Evolutionary conservation across 2,888 invertebrate genomes (phyloP).

Genomic region (Hemistola chrysoprasaria): DNA sequence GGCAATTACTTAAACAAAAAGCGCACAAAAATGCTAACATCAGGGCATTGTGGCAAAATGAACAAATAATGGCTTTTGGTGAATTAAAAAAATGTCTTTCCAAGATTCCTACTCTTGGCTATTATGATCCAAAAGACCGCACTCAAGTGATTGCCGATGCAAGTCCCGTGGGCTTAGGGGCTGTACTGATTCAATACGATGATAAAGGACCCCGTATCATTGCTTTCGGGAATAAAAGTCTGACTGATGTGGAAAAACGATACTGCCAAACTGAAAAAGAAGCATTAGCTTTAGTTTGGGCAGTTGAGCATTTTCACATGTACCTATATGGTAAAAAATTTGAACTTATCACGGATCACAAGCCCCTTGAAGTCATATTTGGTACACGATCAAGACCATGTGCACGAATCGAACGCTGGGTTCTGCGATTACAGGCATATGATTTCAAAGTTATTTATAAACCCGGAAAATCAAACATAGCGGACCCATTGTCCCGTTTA

Average conservation of each 20-base stretch:
- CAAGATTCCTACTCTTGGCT: conserved; percentile 26
- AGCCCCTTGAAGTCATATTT: conserved; percentile 22
- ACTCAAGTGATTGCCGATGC: too few relatives aligned
- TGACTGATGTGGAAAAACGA: conserved; percentile 18
- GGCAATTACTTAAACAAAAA: conserved; percentile 19
- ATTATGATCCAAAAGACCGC: conserved; percentile 28
- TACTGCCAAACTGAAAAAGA: conserved; percentile 36
- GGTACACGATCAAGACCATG: conserved; percentile 28
- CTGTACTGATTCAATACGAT: too few relatives aligned
- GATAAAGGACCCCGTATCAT: too few relatives aligned
- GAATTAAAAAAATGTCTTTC: conserved; percentile 18
- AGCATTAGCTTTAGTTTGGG: too few relatives aligned
- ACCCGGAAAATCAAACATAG: conserved; percentile 29
- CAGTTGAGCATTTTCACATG: conserved; percentile 28
- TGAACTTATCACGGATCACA: conserved; percentile 20
- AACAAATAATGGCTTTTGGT: conserved; percentile 24
- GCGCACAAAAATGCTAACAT: conserved; percentile 20
- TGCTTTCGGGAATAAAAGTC: conserved; percentile 26
- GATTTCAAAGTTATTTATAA: too few relatives aligned
- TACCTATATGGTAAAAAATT: conserved; percentile 20
- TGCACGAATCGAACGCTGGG: conserved; percentile 31
- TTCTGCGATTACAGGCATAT: conserved; percentile 29
- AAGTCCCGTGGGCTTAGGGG: too few relatives aligned
- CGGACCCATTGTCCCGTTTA: conserved; percentile 22
- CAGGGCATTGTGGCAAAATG: conserved; percentile 14